Base-by-base conservation (phyloP, 2,888 invertebrate genomes). In the Thymelicus lineola region DNA sequence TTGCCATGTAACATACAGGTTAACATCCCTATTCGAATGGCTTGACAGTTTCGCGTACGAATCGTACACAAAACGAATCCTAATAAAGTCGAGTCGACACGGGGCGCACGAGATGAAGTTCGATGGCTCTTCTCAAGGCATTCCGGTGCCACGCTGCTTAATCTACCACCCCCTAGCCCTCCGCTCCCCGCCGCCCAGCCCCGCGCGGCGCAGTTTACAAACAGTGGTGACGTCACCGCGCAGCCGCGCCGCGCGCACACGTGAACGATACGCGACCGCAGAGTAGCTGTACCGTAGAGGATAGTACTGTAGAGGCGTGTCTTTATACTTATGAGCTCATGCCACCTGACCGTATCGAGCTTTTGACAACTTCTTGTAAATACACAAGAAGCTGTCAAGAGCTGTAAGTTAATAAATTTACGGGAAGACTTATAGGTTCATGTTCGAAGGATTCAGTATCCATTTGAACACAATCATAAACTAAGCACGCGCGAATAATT, bases 171-270 rank as follows among this genome's bases (percentile, higher is more conserved):
- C 28, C 20, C 12, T 42, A 42, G 9, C 28, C 28, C 6, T 10
- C 55, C 55, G 53, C 48, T 0, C 46, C 50, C 15, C 50, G 20
- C 50, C 17, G 6, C 53, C 6, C 28, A 12, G 3, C 28, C 28
- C 10, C 36, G 10, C 48, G 15, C 35, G 57, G 2, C 36, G 48
- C 62, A 48, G 62, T 62, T 62, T 62, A 62, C 62, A 62, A 62
- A 62, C 62, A 62, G 62, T 48, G 62, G 62, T 62, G 62, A 62
- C 62, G 62, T 62, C 62, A 62, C 35, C 62, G 62, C 62, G 48
- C 62, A 55, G 55, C 55, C 55, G 55, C 50, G 17, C 50, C 55
- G 28, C 55, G 28, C 12, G 46, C 62, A 62, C 62, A 62, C 48
- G 62, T 62, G 48, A 57, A 20, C 20, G 53, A 53, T 20, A 57